phyloP scores from a whole-genome alignment of 2,797 vertebrate genomes.

The Tragopan temminckii region DNA sequence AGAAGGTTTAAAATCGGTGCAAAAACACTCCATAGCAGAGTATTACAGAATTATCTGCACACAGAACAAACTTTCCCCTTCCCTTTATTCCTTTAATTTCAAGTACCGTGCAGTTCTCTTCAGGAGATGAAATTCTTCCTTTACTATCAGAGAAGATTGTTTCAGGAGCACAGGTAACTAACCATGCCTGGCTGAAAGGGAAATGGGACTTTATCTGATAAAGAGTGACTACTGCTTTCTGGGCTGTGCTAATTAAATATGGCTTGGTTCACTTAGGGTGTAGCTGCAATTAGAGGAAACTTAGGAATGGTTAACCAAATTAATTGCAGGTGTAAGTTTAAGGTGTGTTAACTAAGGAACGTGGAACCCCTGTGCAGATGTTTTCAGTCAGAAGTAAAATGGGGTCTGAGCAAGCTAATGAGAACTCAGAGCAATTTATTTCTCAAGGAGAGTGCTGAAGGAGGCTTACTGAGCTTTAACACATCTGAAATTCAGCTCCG shows the following conservation, averaged over 20 bases:
- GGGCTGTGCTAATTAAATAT: neutral
- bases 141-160: neutral
- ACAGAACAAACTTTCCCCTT: neutral
- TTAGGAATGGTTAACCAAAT: constrained; percentile 22
- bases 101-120: neutral
- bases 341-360: constrained; percentile 6
- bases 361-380: neutral
- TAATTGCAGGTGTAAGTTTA: constrained; percentile 29
- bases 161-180: constrained; percentile 23
- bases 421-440: constrained; percentile 39
- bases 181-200: neutral
- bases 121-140: constrained; percentile 4
- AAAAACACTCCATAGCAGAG: neutral
- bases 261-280: constrained; percentile 3
- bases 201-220: neutral
- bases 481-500: constrained; percentile 27
- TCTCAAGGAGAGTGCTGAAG: neutral
- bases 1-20: neutral
- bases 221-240: neutral
- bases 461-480: constrained; percentile 2
- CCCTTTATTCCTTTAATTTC: constrained; percentile 1
- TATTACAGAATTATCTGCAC: neutral
- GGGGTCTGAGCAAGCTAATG: constrained; percentile 24
- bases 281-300: constrained; percentile 10
- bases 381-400: constrained; percentile 30